Conservation (phyloP, 2,888 invertebrate genomes). For the Peribatodes rhomboidaria region DNA sequence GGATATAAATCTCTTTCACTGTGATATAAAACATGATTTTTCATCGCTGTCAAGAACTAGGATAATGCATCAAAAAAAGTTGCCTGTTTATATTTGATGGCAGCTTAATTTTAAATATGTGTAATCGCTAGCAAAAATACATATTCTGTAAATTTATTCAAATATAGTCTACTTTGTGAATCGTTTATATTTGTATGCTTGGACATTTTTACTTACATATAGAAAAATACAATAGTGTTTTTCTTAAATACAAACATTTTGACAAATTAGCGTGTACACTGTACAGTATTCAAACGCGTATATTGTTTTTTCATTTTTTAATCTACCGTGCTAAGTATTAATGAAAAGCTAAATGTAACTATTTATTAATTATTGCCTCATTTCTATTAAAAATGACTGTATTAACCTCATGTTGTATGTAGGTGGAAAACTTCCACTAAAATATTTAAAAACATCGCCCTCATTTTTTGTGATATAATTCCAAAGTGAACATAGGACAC, state of each 20-base stretch:
- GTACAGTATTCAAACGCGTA: background rate
- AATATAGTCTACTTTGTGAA: too few relatives aligned
- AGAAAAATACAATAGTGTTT: background rate
- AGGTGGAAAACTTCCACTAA: too few relatives aligned
- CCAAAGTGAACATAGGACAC: too few relatives aligned
- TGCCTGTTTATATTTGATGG: background rate
- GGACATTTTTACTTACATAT: too few relatives aligned
- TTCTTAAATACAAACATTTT: conserved; percentile 1
- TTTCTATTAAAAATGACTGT: conserved; percentile 41
- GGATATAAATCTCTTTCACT: conserved; percentile 2
- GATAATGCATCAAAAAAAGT: background rate
- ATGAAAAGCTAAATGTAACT: conserved; percentile 33
- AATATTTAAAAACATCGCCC: too few relatives aligned
- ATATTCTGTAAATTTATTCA: too few relatives aligned
- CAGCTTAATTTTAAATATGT: too few relatives aligned
- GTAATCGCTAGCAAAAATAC: too few relatives aligned
- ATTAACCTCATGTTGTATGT: too few relatives aligned
- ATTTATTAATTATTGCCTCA: conserved; percentile 48
- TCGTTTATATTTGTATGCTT: too few relatives aligned
- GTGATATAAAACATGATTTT: conserved; percentile 2
- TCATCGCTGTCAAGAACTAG: background rate
- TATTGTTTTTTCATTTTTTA: conserved; percentile 19
- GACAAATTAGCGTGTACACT: background rate
- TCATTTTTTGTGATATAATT: too few relatives aligned
- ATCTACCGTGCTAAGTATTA: conserved; percentile 51